These are phyloP conservation scores for Lasioglossum lativentre DNA, from an alignment of 2,888 invertebrate species.

Conservation along the genomic window DNA sequence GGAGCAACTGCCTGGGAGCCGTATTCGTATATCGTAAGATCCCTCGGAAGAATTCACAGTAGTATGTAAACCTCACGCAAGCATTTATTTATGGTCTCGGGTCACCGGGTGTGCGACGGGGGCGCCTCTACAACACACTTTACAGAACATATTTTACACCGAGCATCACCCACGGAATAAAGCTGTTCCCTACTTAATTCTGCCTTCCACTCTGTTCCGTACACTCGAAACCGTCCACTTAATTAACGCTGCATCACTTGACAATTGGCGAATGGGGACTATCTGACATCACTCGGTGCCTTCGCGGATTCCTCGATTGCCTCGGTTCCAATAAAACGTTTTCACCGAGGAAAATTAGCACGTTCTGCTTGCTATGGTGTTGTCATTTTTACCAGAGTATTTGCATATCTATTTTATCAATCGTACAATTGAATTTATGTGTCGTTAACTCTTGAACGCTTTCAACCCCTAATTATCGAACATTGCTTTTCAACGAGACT, in stretches of 20 bases:
- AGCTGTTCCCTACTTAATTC: constrained; percentile 74
- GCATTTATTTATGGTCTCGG: constrained; percentile 84
- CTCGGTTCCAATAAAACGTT: not conserved
- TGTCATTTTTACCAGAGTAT: not conserved
- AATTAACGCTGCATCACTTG: constrained; percentile 48
- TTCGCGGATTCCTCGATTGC: constrained; percentile 5
- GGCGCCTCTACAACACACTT: constrained; percentile 78
- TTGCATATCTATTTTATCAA: not conserved
- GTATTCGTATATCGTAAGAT: constrained; percentile 33
- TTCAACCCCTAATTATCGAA: not conserved
- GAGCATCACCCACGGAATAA: constrained; percentile 80
- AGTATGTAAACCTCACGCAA: constrained; percentile 76
- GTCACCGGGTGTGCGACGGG: constrained; percentile 80
- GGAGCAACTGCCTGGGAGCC: constrained; percentile 30
- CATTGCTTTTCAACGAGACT: not conserved
- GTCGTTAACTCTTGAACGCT: no score
- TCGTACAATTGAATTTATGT: not conserved
- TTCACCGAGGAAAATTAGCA: not conserved
- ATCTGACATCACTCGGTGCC: constrained; percentile 50
- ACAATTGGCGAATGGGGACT: constrained; percentile 40
- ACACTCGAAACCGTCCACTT: constrained; percentile 28
- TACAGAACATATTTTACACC: constrained; percentile 77
- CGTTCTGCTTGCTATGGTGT: not conserved
- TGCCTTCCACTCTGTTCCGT: constrained; percentile 70
- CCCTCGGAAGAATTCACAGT: constrained; percentile 63